Evolutionary conservation across 2,888 invertebrate species (phyloP).

Genomic region (Drosophila quinaria): DNA sequence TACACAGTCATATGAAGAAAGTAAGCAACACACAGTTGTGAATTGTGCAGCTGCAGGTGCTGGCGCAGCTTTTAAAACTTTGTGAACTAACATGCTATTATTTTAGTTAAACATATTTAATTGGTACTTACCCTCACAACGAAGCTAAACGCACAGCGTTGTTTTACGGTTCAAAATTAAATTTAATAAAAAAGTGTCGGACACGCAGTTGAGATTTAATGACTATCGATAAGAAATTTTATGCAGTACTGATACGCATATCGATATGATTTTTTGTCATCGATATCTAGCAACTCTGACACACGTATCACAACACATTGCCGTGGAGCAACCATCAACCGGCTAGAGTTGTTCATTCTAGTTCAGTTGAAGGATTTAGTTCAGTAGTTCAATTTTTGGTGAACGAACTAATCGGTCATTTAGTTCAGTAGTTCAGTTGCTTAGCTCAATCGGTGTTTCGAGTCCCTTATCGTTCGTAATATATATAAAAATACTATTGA

Average conservation of each 20-base stretch:
- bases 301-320: constrained; percentile 15
- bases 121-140: constrained; percentile 40
- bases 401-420: no score
- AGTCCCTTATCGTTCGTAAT: no score
- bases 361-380: no score
- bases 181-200: constrained; percentile 54
- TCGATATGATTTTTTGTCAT: constrained; percentile 29
- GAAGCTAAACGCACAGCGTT: constrained; percentile 36
- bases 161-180: constrained; percentile 39
- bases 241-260: constrained; percentile 6
- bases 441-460: no score
- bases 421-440: no score
- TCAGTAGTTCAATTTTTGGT: no score
- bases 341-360: no score
- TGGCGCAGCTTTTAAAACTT: neutral
- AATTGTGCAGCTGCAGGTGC: constrained; percentile 15
- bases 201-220: constrained; percentile 37
- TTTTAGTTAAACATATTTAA: neutral
- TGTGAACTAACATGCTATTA: neutral
- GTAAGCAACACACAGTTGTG: constrained; percentile 25
- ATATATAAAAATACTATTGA: no score
- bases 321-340: neutral
- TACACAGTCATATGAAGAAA: constrained; percentile 18
- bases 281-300: constrained; percentile 2
- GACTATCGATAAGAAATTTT: constrained; percentile 32